phyloP scores from a whole-genome alignment of 2,113 vertebrate species.

The Ammodytes dubius region DNA sequence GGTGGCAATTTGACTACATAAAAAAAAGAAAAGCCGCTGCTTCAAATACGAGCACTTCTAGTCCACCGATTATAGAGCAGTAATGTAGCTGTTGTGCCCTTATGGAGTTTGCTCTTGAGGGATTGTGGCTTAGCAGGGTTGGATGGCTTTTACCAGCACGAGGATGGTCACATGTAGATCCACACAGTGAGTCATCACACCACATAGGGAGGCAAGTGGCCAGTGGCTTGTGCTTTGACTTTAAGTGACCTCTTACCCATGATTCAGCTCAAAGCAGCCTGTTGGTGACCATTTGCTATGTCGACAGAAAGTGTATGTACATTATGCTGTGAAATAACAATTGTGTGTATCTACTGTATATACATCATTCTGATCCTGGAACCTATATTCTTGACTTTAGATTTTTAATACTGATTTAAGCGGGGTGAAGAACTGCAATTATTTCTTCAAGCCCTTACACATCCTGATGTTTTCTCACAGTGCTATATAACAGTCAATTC shows the following conservation, averaged over 20 bases:
- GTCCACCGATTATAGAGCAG: background rate
- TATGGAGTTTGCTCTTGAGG: conserved; percentile 10
- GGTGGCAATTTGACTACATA: background rate
- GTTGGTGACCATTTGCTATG: background rate
- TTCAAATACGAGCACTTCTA: background rate
- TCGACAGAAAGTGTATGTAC: background rate
- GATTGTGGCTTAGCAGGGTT: conserved; percentile 82
- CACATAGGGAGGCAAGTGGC: conserved; percentile 75
- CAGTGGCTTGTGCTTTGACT: background rate
- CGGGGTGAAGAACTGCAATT: background rate
- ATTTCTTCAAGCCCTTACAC: background rate
- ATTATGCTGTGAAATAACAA: background rate
- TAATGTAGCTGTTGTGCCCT: background rate
- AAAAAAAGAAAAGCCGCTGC: background rate
- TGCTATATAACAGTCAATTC: background rate
- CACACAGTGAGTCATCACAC: conserved; percentile 56
- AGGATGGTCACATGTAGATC: conserved; percentile 88
- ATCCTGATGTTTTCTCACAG: background rate
- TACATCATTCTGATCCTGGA: background rate
- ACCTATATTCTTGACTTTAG: background rate
- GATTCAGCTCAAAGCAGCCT: background rate
- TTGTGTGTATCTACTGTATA: too few relatives aligned
- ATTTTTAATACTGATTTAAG: background rate
- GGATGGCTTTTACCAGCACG: conserved; percentile 87
- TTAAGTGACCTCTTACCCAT: background rate